These are phyloP conservation scores for Otis tarda DNA, from an alignment of 2,113 vertebrate genomes.

Conservation along the genomic window DNA sequence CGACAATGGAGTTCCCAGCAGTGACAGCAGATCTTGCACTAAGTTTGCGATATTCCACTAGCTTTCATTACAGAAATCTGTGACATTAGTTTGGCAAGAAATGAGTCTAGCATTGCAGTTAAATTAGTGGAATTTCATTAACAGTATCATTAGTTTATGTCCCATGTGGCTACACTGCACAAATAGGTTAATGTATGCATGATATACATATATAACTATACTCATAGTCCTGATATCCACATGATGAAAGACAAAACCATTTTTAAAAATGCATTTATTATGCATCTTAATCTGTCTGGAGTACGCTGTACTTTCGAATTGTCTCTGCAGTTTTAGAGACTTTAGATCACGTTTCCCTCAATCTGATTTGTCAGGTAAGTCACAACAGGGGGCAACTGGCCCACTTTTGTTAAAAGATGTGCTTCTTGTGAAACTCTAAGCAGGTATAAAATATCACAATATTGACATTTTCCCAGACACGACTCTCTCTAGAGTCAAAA, in stretches of 20 bases:
- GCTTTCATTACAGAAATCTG: neutral
- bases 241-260: neutral
- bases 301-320: neutral
- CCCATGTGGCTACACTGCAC: accelerated
- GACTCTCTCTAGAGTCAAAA: neutral
- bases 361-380: neutral
- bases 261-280: neutral
- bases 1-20: neutral
- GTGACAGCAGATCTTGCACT: neutral
- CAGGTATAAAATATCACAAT: neutral
- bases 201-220: neutral
- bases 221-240: neutral
- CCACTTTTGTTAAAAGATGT: neutral
- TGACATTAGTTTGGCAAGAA: neutral
- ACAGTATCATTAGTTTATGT: neutral
- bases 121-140: neutral
- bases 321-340: neutral
- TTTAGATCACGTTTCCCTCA: neutral
- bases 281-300: neutral
- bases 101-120: neutral
- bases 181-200: neutral
- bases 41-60: neutral
- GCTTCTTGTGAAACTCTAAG: neutral
- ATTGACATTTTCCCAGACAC: neutral
- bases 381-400: neutral